phyloP scores from a whole-genome alignment of 2,113 vertebrate species.

The Fregetta grallaria region DNA sequence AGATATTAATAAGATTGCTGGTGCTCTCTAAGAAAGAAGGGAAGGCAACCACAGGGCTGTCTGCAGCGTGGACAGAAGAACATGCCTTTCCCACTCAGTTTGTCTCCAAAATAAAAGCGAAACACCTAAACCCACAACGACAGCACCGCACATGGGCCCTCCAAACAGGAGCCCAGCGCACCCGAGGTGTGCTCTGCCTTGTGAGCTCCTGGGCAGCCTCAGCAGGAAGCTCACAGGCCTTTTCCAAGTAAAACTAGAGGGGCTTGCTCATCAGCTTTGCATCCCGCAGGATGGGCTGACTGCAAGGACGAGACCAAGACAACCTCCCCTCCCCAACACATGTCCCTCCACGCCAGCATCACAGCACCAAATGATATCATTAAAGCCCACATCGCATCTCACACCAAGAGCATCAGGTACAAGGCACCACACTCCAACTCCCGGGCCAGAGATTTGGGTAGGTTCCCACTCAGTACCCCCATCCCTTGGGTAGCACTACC shows the following conservation, averaged over 20 bases:
- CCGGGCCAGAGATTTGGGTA: neutral
- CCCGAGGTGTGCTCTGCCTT: neutral
- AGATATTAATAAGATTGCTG: neutral
- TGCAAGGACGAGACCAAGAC: neutral
- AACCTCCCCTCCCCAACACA: neutral
- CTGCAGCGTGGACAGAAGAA: neutral
- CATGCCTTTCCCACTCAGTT: neutral
- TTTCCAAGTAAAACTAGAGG: neutral
- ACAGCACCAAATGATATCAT: neutral
- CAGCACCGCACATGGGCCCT: neutral
- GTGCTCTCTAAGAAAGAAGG: neutral
- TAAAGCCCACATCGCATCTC: too few species aligned
- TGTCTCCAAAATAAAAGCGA: neutral
- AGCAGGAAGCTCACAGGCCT: neutral
- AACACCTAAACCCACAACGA: neutral
- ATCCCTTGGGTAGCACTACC: neutral
- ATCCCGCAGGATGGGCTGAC: neutral
- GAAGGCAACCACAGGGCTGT: neutral
- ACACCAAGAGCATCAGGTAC: neutral
- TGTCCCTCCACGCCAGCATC: neutral
- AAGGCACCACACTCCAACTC: neutral
- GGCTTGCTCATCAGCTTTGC: neutral
- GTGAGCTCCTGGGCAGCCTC: neutral
- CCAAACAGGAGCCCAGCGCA: neutral
- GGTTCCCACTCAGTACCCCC: neutral